phyloP scores from a whole-genome alignment of 2,797 vertebrate genomes.

The Acipenser ruthenus region DNA sequence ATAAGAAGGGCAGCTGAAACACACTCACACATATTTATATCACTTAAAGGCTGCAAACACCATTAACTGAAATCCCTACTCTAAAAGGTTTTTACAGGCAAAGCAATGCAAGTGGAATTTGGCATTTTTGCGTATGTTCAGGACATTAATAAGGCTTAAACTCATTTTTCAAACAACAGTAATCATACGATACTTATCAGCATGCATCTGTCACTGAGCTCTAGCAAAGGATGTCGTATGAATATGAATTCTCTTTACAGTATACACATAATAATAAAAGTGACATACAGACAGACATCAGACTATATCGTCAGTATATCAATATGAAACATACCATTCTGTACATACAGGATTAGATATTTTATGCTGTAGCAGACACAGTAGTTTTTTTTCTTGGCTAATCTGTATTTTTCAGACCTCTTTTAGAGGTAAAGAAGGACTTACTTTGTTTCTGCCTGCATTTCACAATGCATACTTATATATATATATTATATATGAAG shows the following conservation, averaged over 20 bases:
- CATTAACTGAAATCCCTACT: constrained; percentile 27
- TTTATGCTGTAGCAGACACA: no score
- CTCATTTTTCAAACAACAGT: constrained; percentile 29
- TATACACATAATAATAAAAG: no score
- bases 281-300: no score
- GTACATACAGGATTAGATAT: no score
- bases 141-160: constrained; percentile 34
- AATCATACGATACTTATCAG: constrained; percentile 28
- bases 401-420: no score
- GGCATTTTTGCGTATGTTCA: constrained; percentile 33
- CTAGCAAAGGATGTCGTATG: no score
- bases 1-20: no score
- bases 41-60: constrained; percentile 19
- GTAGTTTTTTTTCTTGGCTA: no score
- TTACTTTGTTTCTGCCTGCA: constrained; percentile 37
- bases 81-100: constrained; percentile 37
- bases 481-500: constrained; percentile 12
- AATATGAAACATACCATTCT: no score
- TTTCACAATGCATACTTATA: constrained; percentile 26
- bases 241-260: no score
- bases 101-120: constrained; percentile 39
- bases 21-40: no score
- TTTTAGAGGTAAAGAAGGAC: constrained; percentile 23
- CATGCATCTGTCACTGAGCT: not conserved
- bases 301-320: no score